Base-by-base conservation (phyloP, 2,888 invertebrate genomes). In the Tipula vernalis region DNA sequence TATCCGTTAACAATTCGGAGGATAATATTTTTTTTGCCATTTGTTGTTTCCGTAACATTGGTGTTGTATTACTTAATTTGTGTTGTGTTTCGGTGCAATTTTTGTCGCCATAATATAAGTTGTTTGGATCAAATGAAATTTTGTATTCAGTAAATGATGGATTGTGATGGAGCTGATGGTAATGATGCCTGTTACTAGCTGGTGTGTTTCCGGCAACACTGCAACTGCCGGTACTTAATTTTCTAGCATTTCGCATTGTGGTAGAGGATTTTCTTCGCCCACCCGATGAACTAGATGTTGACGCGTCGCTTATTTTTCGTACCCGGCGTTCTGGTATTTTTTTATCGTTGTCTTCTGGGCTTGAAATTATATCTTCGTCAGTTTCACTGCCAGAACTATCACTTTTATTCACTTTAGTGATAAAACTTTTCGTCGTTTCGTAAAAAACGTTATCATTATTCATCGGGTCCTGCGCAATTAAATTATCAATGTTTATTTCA, bases 1-100 rank as follows among this genome's bases (percentile, higher is more conserved):
- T 36, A 86, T 92, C 88, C 0, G 93, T 93, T 88, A 93, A 93
- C 0, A 94, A 92, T 0, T 94, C 92, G 83, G 93, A 91, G 87
- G 92, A 41, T 86, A 88, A 86, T 6, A 92, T 92, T 28, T 71
- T 71, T 71, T 71, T 71, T 3, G 28, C 28, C 10, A 28, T 28
- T 71, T 71, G 71, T 87, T 92, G 92, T 88, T 92, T 92, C 1
- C 90, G 91, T 18, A 92, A 92, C 51, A 91, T 91, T 42, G 90
- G 89, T 0, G 91, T 89, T 1, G 91, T 89, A 28, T 51, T 51
- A 15, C 71, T 10, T 12, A 71, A 28, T 71, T 71, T 71, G 8
- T 8, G 12, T 28, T 42, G 39, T 28, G 42, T 5, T 18, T 18
- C 39, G 85, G 41, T 28, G 12, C 3, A 28, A 71, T 28, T 28